These are phyloP conservation scores for Rhynchopsitta pachyrhyncha DNA, from an alignment of 2,113 vertebrate genomes.

Conservation along the genomic window DNA sequence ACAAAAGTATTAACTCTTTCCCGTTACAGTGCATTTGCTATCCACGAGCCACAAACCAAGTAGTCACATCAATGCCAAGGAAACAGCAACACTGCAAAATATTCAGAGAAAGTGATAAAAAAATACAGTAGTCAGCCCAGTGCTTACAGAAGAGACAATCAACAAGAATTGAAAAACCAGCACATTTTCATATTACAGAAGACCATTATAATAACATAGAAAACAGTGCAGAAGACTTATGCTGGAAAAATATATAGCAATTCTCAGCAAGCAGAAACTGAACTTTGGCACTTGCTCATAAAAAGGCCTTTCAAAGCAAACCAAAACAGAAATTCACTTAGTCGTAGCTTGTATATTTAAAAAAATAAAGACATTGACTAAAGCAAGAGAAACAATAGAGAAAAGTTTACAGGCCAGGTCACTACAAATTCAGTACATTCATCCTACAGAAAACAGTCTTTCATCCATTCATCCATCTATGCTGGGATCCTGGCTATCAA, in stretches of 20 bases:
- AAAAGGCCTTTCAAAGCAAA: conserved; percentile 66
- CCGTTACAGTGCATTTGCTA: conserved; percentile 27
- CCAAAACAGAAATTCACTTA: conserved; percentile 14
- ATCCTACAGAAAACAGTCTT: conserved; percentile 6
- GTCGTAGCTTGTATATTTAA: conserved; percentile 7
- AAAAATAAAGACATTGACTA: conserved; percentile 21
- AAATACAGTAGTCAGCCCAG: conserved; percentile 26
- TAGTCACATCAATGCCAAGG: conserved; percentile 36
- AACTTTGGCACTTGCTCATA: conserved; percentile 78
- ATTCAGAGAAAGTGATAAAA: conserved; percentile 48
- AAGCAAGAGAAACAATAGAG: background rate
- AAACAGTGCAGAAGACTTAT: conserved; percentile 51
- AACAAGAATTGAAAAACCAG: conserved; percentile 52
- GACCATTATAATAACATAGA: conserved; percentile 35
- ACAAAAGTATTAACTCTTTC: conserved; percentile 43
- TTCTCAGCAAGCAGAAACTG: conserved; percentile 65
- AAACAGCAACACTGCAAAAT: conserved; percentile 42
- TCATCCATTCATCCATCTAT: background rate
- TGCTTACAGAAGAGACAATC: conserved; percentile 48
- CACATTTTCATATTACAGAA: conserved; percentile 48
- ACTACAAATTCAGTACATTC: conserved; percentile 30
- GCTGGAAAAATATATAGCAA: conserved; percentile 25
- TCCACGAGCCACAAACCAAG: conserved; percentile 37
- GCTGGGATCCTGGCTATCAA: background rate
- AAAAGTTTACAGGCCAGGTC: conserved; percentile 7